A percentile compares a stretch with the other conserved stretches of the same genome.
Conservation (phyloP, 2,797 vertebrate genomes). For the Phrynocephalus forsythii region DNA sequence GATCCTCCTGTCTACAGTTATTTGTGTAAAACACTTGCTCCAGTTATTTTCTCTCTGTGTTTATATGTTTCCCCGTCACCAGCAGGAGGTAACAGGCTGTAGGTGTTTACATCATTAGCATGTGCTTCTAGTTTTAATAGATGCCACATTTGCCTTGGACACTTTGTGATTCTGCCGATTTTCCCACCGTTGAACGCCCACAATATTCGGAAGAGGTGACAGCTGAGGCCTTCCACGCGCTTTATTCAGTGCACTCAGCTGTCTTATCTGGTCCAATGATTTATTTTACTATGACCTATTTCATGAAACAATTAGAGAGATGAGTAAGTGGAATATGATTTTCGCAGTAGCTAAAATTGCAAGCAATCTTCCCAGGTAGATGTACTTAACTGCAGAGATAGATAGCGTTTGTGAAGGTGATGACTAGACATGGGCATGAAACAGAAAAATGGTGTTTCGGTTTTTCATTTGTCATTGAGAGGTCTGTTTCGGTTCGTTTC, state of each 20-base stretch:
- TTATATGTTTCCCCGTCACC: background rate
- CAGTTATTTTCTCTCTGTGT: background rate
- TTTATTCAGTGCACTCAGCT: background rate
- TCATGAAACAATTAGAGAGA: constrained; percentile 8
- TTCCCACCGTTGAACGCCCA: background rate
- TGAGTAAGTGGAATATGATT: background rate
- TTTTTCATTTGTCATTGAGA: too few species aligned
- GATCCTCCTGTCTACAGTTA: background rate
- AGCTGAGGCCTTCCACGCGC: background rate
- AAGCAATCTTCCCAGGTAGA: background rate
- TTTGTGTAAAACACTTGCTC: constrained; percentile 4
- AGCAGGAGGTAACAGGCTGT: background rate
- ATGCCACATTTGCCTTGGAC: constrained; percentile 5
- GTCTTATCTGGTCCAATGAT: constrained; percentile 11
- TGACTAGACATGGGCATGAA: background rate
- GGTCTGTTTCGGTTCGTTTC: too few species aligned
- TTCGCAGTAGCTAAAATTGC: constrained; percentile 6
- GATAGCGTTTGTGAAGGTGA: background rate
- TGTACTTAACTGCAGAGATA: background rate
- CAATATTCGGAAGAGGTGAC: background rate
- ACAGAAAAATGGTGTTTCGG: too few species aligned
- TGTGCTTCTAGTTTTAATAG: background rate
- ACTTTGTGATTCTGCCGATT: constrained; percentile 15
- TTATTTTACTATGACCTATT: constrained; percentile 20
- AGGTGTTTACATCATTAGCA: constrained; percentile 1